Conservation (phyloP, 2,888 invertebrate species). For the Criorhina ranunculi region DNA sequence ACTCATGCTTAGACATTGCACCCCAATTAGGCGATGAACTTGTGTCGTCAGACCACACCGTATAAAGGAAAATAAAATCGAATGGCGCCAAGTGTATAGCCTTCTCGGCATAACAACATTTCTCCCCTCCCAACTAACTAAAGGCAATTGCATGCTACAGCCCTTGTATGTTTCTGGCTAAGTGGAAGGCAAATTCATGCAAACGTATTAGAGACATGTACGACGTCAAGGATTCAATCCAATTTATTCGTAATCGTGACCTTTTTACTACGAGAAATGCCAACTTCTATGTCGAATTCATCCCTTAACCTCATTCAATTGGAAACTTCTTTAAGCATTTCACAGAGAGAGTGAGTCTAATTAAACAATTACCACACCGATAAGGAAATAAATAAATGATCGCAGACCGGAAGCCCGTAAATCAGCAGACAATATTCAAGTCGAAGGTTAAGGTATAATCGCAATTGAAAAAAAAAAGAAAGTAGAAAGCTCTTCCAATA, state of each 20-base stretch:
- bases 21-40: constrained; percentile 61
- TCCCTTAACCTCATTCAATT: constrained; percentile 45
- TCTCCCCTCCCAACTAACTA: constrained; percentile 39
- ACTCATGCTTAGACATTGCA: constrained; percentile 38
- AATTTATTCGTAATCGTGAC: constrained; percentile 68
- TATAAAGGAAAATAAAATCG: constrained; percentile 35
- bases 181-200: constrained; percentile 62
- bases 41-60: constrained; percentile 25
- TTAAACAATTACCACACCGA: constrained; percentile 47
- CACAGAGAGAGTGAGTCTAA: constrained; percentile 27
- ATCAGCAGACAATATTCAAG: constrained; percentile 72
- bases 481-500: background rate
- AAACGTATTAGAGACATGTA: constrained; percentile 43
- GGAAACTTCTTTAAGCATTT: constrained; percentile 9
- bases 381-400: constrained; percentile 42
- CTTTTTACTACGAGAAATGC: constrained; percentile 47
- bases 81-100: constrained; percentile 66
- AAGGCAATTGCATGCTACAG: constrained; percentile 49
- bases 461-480: constrained; percentile 29
- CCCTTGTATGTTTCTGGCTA: constrained; percentile 24
- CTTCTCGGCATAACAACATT: constrained; percentile 42
- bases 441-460: constrained; percentile 73
- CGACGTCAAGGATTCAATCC: constrained; percentile 51
- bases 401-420: constrained; percentile 66
- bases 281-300: constrained; percentile 1